These are phyloP conservation scores for Dromiciops gliroides DNA, from an alignment of 2,113 vertebrate species.

Conservation along the genomic window DNA sequence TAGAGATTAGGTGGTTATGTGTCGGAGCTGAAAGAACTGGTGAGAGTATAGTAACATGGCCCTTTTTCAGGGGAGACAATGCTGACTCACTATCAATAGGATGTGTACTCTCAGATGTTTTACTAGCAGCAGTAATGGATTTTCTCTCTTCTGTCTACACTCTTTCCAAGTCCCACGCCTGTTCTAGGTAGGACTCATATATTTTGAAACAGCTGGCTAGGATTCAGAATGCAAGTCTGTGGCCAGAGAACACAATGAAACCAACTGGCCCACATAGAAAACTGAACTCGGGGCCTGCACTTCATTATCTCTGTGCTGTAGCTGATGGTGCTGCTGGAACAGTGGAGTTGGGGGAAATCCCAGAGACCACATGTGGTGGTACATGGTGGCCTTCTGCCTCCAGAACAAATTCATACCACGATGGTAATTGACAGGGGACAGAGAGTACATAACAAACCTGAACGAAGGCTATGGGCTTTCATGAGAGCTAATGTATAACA, in stretches of 20 bases:
- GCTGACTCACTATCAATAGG: neutral
- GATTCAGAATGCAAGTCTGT: neutral
- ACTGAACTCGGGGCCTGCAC: constrained; percentile 1
- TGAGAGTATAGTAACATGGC: constrained; percentile 12
- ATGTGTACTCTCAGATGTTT: constrained; percentile 28
- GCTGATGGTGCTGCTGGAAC: neutral
- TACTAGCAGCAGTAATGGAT: constrained; percentile 27
- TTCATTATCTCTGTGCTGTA: neutral
- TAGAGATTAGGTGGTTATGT: constrained; percentile 20
- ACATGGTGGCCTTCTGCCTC: constrained; percentile 27
- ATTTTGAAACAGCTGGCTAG: constrained; percentile 23
- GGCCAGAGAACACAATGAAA: neutral
- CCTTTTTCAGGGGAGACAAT: neutral
- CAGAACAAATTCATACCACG: constrained; percentile 41
- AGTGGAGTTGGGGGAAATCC: neutral
- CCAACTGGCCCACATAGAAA: neutral
- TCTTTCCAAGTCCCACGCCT: constrained; percentile 52
- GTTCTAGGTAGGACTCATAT: constrained; percentile 15
- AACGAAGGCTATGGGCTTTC: constrained; percentile 62
- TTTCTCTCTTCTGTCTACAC: constrained; percentile 2
- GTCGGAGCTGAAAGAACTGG: neutral
- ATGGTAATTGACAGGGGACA: constrained; percentile 50
- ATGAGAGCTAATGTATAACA: constrained; percentile 55
- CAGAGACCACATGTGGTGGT: neutral
- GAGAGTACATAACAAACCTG: constrained; percentile 61